phyloP scores from a whole-genome alignment of 2,888 invertebrate species.

The Meta bourneti region DNA sequence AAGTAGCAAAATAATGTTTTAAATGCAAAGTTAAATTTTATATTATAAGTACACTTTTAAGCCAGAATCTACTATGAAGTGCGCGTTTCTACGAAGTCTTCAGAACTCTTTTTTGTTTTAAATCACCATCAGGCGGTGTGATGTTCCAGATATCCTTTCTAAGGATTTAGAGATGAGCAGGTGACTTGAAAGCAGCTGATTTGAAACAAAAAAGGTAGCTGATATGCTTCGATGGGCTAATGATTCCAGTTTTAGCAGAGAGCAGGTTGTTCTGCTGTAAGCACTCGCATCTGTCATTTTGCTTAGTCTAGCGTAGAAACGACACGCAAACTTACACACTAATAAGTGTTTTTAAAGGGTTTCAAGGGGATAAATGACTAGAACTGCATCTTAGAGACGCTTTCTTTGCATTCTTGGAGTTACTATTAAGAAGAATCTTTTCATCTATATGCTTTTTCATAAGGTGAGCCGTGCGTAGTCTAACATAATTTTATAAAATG shows the following conservation, averaged over 20 bases:
- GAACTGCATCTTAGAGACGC: background rate
- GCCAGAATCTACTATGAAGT: too few species aligned
- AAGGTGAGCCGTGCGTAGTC: background rate
- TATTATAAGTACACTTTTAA: too few species aligned
- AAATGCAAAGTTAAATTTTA: too few species aligned
- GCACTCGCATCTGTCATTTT: constrained; percentile 30
- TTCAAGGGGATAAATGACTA: background rate
- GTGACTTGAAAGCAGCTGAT: background rate
- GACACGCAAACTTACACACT: constrained; percentile 26
- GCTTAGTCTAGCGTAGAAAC: constrained; percentile 22
- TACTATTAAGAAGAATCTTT: background rate
- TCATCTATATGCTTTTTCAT: too few species aligned
- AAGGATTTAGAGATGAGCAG: constrained; percentile 4
- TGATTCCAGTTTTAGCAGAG: background rate
- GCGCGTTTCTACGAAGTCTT: too few species aligned
- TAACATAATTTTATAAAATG: background rate
- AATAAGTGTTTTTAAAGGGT: constrained; percentile 27
- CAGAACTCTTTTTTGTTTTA: too few species aligned
- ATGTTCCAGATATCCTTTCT: background rate
- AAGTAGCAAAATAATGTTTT: too few species aligned
- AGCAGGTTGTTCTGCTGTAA: background rate
- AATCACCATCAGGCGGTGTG: background rate
- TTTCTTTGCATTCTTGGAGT: background rate
- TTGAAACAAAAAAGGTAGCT: background rate
- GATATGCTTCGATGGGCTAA: constrained; percentile 15